Conservation (phyloP, 2,113 vertebrate genomes). For the Microtus richardsoni region DNA sequence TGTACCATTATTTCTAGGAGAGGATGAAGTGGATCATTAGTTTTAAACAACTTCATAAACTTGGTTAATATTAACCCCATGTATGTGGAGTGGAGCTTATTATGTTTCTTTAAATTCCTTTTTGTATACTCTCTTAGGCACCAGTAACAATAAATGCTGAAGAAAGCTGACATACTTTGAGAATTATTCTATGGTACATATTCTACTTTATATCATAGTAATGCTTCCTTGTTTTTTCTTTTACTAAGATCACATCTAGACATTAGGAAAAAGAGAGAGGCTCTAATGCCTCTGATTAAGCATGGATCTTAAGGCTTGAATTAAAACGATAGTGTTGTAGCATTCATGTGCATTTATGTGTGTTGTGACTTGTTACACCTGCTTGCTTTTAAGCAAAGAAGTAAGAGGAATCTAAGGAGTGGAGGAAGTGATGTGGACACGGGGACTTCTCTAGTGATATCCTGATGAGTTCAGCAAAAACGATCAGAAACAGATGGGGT, state of each 20-base stretch:
- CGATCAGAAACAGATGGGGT: constrained; percentile 75
- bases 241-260: background rate
- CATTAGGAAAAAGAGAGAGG: background rate
- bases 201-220: background rate
- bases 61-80: background rate
- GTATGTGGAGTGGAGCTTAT: background rate
- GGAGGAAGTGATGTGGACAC: constrained; percentile 35
- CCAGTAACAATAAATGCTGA: background rate
- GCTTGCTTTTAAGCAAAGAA: constrained; percentile 60
- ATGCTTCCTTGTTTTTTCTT: background rate
- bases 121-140: background rate
- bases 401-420: background rate
- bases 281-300: background rate
- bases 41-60: background rate
- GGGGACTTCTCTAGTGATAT: constrained; percentile 64
- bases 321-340: constrained; percentile 19
- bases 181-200: background rate
- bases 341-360: background rate
- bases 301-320: background rate
- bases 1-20: background rate
- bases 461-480: constrained; percentile 71
- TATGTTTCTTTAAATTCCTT: background rate
- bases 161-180: background rate
- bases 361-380: constrained; percentile 49
- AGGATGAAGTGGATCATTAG: background rate